Percentiles rank a stretch among this genome's conserved stretches.
Conservation (phyloP, 2,797 vertebrate species). For the Eremophila alpestris region DNA sequence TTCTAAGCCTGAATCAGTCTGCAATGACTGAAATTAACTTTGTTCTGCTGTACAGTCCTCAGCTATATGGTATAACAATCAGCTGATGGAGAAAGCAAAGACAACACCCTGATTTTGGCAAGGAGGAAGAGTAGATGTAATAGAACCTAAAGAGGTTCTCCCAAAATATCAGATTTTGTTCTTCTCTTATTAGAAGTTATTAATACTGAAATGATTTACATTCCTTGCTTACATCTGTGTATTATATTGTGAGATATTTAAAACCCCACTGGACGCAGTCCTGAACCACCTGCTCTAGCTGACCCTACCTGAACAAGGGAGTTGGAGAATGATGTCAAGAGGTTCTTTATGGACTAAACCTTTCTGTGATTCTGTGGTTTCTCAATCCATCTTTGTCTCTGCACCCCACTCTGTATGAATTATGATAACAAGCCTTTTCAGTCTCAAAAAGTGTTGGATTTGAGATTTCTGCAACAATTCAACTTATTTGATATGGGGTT, state of each 20-base stretch:
- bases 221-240: not conserved
- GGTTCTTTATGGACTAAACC: not conserved
- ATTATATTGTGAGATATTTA: not conserved
- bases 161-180: not conserved
- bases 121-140: not conserved
- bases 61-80: not conserved
- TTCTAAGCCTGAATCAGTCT: not conserved
- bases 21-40: not conserved
- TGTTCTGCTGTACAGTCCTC: not conserved
- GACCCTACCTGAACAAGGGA: not conserved
- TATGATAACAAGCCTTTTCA: not conserved
- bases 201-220: not conserved
- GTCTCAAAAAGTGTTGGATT: not conserved
- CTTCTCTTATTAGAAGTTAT: not conserved
- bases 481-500: not conserved
- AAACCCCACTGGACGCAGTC: not conserved
- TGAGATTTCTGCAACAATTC: not conserved
- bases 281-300: not conserved
- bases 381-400: not conserved
- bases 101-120: not conserved
- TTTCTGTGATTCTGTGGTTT: not conserved
- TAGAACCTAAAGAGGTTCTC: not conserved
- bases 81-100: not conserved
- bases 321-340: not conserved
- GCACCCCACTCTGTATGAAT: not conserved